Base-by-base conservation (phyloP, 2,113 vertebrate species). In the Semicossyphus pulcher region DNA sequence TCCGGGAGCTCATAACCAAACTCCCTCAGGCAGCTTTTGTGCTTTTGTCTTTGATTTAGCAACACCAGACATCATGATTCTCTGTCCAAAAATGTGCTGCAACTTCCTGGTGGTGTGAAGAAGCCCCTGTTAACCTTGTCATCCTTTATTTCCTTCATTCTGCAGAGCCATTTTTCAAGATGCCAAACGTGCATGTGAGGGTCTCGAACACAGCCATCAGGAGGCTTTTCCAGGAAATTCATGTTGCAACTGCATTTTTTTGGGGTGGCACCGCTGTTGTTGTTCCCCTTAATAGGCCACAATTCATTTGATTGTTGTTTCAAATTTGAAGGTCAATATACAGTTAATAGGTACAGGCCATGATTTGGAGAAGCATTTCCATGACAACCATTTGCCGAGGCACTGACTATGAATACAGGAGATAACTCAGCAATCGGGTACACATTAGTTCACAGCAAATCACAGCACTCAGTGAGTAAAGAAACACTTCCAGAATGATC, bases 311-410 rank as follows among this genome's bases (percentile, higher is more conserved):
- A 69, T 78, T 78, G 78, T 80, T 73, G 78, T 80, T 77, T 72
- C 45, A 73, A 47, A 62, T 84, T 60, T 85, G 60, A 88, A 76
- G 67, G 77, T 88, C 65, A 73, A 52, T 36, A 34, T 74, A 75
- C 56, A 88, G 74, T 84, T 76, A 63, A 80, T 86, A 61, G 15
- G 80, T 60, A 60, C 83, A 81, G 80, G 77, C 85, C 85, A 72
- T 56, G 41, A 74, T 78, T 73, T 45, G 57, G 62, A 72, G 81
- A 86, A 77, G 60, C 36, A 88, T 94, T 92, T 92, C 84, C 80
- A 92, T 92, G 88, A 89, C 81, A 92, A 90, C 86, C 41, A 48
- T 68, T 82, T 63, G 65, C 71, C 47, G 52, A 47, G 75, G 66
- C 56, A 83, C 74, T 67, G 68, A 72, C 49, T 81, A 31, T 80